Conservation (phyloP, 1,140 invertebrate genomes). For the Neodiprion pinetum region DNA sequence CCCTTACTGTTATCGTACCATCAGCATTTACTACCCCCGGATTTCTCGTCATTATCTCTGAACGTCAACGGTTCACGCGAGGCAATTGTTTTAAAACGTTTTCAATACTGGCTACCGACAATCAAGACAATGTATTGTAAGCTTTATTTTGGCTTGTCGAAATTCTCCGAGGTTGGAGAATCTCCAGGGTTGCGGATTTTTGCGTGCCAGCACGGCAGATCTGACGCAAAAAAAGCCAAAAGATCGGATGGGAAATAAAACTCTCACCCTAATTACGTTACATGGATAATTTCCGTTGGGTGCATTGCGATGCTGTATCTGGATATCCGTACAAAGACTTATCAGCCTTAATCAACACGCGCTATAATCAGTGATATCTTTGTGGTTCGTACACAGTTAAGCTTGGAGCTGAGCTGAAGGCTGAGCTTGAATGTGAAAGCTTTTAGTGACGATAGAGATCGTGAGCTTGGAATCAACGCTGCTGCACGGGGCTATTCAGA, state of each 20-base stretch:
- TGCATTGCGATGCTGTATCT: too few relatives aligned
- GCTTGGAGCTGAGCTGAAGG: background rate
- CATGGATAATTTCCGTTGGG: too few relatives aligned
- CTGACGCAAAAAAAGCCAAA: too few relatives aligned
- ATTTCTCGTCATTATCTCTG: background rate
- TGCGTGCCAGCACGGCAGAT: too few relatives aligned
- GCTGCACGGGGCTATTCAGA: background rate
- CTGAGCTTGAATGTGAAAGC: background rate
- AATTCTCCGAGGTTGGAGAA: too few relatives aligned
- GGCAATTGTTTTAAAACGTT: background rate
- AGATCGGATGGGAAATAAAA: too few relatives aligned
- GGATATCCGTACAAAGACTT: background rate
- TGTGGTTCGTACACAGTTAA: background rate
- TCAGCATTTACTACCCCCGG: background rate
- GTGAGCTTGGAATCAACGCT: too few relatives aligned
- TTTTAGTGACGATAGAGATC: background rate
- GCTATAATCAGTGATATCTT: background rate
- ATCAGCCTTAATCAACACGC: background rate
- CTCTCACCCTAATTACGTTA: too few relatives aligned
- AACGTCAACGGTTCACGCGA: background rate
- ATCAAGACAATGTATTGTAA: too few relatives aligned
- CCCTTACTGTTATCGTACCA: background rate
- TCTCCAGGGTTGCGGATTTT: too few relatives aligned
- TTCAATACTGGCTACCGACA: too few relatives aligned
- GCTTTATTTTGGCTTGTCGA: too few relatives aligned